Conservation (phyloP, 2,113 vertebrate genomes). For the Austrofundulus limnaeus region DNA sequence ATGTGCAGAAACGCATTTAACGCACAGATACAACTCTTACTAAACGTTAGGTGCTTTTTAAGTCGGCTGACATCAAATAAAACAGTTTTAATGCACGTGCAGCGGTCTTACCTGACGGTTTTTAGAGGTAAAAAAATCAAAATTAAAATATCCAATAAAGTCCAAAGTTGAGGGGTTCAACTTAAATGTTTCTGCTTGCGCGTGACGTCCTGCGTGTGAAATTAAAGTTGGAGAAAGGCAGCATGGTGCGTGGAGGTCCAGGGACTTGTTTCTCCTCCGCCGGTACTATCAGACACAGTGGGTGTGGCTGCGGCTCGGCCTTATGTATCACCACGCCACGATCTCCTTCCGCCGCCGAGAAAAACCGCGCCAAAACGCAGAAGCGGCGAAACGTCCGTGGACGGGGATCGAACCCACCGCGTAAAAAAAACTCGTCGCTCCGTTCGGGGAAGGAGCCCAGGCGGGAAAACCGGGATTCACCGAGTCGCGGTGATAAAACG, state of each 20-base stretch:
- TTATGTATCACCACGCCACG: conserved; percentile 35
- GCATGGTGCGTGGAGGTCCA: conserved; percentile 37
- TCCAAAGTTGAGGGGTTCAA: background rate
- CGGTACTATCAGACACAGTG: conserved; percentile 41
- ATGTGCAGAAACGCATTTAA: background rate
- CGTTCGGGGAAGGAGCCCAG: rapidly evolving
- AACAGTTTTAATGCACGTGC: background rate
- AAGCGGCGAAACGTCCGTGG: rapidly evolving
- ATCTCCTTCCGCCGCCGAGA: conserved; percentile 50
- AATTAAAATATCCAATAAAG: conserved; percentile 25
- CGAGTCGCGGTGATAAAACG: rapidly evolving
- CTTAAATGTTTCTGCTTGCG: background rate
- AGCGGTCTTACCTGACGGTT: conserved; percentile 34
- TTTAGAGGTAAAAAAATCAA: background rate
- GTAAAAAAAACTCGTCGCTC: rapidly evolving
- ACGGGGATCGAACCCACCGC: rapidly evolving
- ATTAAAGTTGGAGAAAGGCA: conserved; percentile 2
- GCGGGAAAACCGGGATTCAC: rapidly evolving
- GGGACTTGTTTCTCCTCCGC: background rate
- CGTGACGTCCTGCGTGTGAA: conserved; percentile 30
- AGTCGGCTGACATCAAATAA: background rate
- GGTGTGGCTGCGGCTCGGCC: conserved; percentile 72
- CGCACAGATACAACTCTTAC: rapidly evolving
- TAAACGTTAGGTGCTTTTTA: background rate
- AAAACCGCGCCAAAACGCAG: conserved; percentile 78